A percentile compares a stretch with the other conserved stretches of the same genome.
phyloP scores from a whole-genome alignment of 2,113 vertebrate species.

The Chionodraco myersi region DNA sequence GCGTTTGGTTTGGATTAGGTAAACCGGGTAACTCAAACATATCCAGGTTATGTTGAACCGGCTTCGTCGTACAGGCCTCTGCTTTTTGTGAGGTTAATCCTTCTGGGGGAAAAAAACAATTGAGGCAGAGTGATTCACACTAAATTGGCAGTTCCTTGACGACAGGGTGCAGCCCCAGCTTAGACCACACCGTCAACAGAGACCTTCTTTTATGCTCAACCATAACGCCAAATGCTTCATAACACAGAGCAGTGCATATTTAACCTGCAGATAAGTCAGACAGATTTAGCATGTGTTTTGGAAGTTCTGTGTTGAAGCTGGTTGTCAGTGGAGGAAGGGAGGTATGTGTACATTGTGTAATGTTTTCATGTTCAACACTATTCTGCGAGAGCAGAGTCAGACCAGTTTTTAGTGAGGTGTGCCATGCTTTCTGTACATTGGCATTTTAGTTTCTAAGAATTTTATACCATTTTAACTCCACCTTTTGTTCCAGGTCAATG shows the following conservation, averaged over 20 bases:
- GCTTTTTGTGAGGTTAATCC: constrained; percentile 45
- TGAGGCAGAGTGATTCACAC: constrained; percentile 56
- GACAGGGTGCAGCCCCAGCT: constrained; percentile 53
- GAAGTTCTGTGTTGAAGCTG: constrained; percentile 15
- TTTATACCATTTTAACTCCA: constrained; percentile 13
- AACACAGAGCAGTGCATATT: constrained; percentile 28
- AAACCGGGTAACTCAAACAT: too few species aligned
- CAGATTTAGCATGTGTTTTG: constrained; percentile 43
- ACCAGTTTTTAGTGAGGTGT: constrained; percentile 53
- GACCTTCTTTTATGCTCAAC: constrained; percentile 18
- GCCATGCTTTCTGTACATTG: constrained; percentile 8
- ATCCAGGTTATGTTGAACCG: too few species aligned
- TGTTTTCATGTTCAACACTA: constrained; percentile 70
- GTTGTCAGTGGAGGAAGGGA: not conserved
- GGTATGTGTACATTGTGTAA: constrained; percentile 44
- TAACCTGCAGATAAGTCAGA: constrained; percentile 34
- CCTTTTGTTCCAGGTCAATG: constrained; percentile 23
- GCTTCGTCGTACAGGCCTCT: not conserved
- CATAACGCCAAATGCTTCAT: constrained; percentile 40
- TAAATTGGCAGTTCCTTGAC: constrained; percentile 34
- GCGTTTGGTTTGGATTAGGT: too few species aligned
- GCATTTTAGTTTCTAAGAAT: constrained; percentile 35
- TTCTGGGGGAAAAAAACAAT: constrained; percentile 24
- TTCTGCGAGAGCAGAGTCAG: constrained; percentile 39
- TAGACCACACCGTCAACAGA: constrained; percentile 25